Percentiles rank a stretch among this genome's conserved stretches.
Conservation (phyloP, 2,888 invertebrate species). For the Pollenia angustigena region DNA sequence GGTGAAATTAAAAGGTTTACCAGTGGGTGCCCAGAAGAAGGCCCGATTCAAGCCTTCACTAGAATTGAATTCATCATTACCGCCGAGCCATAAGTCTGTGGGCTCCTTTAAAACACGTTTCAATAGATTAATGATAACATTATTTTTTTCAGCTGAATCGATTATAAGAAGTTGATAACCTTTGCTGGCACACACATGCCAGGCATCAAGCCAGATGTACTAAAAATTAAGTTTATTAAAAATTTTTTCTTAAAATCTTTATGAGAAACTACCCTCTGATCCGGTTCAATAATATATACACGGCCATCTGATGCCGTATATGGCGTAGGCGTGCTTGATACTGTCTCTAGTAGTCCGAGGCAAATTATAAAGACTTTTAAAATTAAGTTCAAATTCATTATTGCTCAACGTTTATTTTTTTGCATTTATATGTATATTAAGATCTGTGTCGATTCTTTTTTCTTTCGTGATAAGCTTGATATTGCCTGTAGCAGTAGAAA, state of each 20-base stretch:
- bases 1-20: constrained; percentile 5
- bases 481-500: too few relatives aligned
- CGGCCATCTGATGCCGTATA: constrained; percentile 23
- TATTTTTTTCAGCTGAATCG: constrained; percentile 38
- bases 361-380: neutral
- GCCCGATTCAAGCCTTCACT: neutral
- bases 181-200: constrained; percentile 33
- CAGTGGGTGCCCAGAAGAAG: constrained; percentile 40
- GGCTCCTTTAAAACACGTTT: neutral
- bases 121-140: neutral
- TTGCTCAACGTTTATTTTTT: neutral
- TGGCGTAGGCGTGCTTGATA: neutral
- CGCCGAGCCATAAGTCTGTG: constrained; percentile 51
- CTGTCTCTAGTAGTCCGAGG: neutral
- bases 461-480: too few relatives aligned
- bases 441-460: too few relatives aligned
- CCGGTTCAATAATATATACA: constrained; percentile 51
- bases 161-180: constrained; percentile 31
- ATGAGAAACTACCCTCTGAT: constrained; percentile 27
- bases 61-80: constrained; percentile 37
- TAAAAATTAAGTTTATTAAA: neutral
- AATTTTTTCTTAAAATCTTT: neutral
- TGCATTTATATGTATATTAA: too few relatives aligned
- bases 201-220: constrained; percentile 57
- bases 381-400: neutral